These are phyloP conservation scores for Protonemura montana DNA, from an alignment of 2,888 invertebrate species.

Conservation along the genomic window DNA sequence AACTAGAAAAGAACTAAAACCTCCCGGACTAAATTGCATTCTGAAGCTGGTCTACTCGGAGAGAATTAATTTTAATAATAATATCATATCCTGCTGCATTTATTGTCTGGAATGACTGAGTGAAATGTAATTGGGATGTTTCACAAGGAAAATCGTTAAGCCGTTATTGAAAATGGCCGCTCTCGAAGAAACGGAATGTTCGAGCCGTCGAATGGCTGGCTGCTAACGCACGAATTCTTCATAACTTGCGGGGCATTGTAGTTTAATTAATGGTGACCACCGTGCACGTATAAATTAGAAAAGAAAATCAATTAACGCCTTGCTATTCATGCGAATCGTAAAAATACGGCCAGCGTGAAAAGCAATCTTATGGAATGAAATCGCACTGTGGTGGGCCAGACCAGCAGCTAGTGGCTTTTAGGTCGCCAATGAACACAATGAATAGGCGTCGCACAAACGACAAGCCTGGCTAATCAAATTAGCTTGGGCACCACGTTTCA, in stretches of 20 bases:
- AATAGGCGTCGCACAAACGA: background rate
- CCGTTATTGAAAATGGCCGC: background rate
- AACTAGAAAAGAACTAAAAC: background rate
- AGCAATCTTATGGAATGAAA: background rate
- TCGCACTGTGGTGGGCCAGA: background rate
- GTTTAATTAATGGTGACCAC: conserved; percentile 12
- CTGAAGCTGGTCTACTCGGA: background rate
- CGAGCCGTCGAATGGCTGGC: background rate
- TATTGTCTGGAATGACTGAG: background rate
- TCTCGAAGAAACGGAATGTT: background rate
- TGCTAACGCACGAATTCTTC: background rate
- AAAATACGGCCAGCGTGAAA: background rate
- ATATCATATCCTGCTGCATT: conserved; percentile 12
- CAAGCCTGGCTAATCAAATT: background rate
- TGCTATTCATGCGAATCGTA: background rate
- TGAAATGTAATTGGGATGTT: conserved; percentile 7
- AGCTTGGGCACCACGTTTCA: background rate
- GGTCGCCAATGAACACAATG: background rate
- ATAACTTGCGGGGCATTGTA: background rate
- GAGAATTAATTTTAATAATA: conserved; percentile 12
- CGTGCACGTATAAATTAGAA: background rate
- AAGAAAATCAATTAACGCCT: conserved; percentile 5
- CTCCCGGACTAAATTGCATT: conserved; percentile 1
- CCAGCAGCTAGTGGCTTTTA: background rate
- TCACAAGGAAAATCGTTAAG: background rate